Evolutionary conservation across 1,140 invertebrate species (phyloP).

Genomic region (Solenopsis fugax): DNA sequence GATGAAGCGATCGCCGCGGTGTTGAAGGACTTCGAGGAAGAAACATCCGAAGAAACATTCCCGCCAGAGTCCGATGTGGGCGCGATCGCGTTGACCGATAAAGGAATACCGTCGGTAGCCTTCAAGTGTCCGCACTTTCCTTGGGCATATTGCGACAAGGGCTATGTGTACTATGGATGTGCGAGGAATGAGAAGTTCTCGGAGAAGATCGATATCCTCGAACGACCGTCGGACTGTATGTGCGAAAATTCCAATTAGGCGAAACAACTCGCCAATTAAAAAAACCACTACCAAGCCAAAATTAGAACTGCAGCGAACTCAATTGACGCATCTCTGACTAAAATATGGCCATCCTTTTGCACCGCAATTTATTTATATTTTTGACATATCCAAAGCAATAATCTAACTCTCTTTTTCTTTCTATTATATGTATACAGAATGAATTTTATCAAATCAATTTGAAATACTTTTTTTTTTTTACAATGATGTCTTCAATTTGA

Average conservation of each 20-base stretch:
- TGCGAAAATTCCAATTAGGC: slow-evolving; percentile 60
- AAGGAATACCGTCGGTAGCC: slow-evolving; percentile 62
- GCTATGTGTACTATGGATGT: slow-evolving; percentile 72
- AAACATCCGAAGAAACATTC: slow-evolving; percentile 27
- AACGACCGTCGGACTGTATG: slow-evolving; percentile 71
- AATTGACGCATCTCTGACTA: not conserved
- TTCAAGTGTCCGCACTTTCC: slow-evolving; percentile 72
- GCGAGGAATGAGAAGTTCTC: slow-evolving; percentile 63
- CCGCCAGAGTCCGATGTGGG: slow-evolving; percentile 51
- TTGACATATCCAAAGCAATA: not conserved
- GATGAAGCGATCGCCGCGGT: slow-evolving; percentile 43
- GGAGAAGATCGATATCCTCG: slow-evolving; percentile 68
- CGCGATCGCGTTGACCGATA: slow-evolving; percentile 61
- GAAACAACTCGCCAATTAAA: not conserved
- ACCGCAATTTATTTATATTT: not conserved
- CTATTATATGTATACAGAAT: not conserved
- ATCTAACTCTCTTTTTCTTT: not conserved
- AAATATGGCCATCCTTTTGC: not conserved
- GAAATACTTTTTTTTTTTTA: not conserved
- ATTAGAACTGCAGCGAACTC: not conserved
- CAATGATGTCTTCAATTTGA: not conserved
- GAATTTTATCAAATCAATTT: not conserved
- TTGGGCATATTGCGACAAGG: slow-evolving; percentile 73
- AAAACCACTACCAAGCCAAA: not conserved
- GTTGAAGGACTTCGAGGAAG: slow-evolving; percentile 57